These are phyloP conservation scores for Gobiocypris rarus DNA, from an alignment of 2,113 vertebrate genomes.

Conservation along the genomic window DNA sequence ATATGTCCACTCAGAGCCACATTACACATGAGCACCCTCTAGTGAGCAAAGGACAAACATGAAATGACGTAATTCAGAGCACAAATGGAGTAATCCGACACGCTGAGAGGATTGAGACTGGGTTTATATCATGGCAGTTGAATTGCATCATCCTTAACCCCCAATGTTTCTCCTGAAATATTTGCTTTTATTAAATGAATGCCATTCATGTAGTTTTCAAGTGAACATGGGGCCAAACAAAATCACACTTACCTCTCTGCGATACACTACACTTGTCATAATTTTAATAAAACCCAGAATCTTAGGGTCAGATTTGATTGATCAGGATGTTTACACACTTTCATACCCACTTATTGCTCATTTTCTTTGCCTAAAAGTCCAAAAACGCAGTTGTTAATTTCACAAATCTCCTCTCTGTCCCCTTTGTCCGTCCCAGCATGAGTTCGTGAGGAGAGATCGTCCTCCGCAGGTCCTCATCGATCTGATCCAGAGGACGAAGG, in stretches of 20 bases:
- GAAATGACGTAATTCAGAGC: slow-evolving; percentile 47
- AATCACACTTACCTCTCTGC: background rate
- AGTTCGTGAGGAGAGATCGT: slow-evolving; percentile 91
- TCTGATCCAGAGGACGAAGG: slow-evolving; percentile 97
- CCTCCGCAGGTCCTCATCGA: slow-evolving; percentile 88
- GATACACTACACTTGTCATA: background rate
- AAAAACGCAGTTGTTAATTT: background rate
- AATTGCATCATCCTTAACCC: slow-evolving; percentile 34
- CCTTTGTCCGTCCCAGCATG: slow-evolving; percentile 78
- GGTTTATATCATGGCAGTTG: slow-evolving; percentile 27
- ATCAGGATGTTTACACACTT: background rate
- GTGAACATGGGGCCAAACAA: background rate
- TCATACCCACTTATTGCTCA: background rate
- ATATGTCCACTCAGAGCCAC: slow-evolving; percentile 20
- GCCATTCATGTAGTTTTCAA: background rate
- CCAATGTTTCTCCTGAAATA: slow-evolving; percentile 23
- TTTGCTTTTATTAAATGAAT: slow-evolving; percentile 2
- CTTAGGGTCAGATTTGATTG: background rate
- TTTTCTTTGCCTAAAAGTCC: background rate
- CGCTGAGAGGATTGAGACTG: slow-evolving; percentile 21
- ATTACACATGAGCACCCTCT: slow-evolving; percentile 50
- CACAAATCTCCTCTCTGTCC: background rate
- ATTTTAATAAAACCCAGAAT: background rate
- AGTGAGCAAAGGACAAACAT: slow-evolving; percentile 33
- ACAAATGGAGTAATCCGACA: slow-evolving; percentile 36